These are phyloP conservation scores for Phengaris arion DNA, from an alignment of 2,888 invertebrate species.

Conservation along the genomic window DNA sequence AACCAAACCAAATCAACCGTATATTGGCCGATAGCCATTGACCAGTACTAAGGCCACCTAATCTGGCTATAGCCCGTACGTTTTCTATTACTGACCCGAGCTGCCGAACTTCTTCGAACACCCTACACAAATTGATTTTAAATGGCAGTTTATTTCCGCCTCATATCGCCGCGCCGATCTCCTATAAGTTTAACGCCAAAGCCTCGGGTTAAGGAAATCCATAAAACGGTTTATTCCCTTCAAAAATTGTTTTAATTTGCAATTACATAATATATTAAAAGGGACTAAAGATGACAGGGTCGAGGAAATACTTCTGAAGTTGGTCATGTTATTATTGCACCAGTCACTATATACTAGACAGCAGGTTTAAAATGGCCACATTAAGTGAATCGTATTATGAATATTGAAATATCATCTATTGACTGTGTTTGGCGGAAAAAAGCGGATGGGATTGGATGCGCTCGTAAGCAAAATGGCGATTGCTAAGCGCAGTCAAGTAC, in stretches of 20 bases:
- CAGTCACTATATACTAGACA: too few relatives aligned
- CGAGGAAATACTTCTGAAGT: too few relatives aligned
- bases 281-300: background rate
- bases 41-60: constrained; percentile 11
- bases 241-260: constrained; percentile 49
- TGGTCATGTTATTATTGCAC: too few relatives aligned
- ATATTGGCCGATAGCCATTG: constrained; percentile 17
- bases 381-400: too few relatives aligned
- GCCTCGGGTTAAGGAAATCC: constrained; percentile 75
- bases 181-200: constrained; percentile 76
- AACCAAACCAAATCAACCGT: background rate
- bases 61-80: constrained; percentile 29
- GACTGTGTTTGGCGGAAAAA: too few relatives aligned
- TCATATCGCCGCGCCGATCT: constrained; percentile 77
- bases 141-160: constrained; percentile 79
- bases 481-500: too few relatives aligned
- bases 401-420: too few relatives aligned
- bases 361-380: too few relatives aligned
- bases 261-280: constrained; percentile 18
- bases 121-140: constrained; percentile 80
- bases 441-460: too few relatives aligned
- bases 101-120: constrained; percentile 62
- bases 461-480: too few relatives aligned
- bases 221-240: constrained; percentile 78
- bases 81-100: constrained; percentile 46